phyloP scores from a whole-genome alignment of 2,888 invertebrate species.

The Erpobdella octoculata region DNA sequence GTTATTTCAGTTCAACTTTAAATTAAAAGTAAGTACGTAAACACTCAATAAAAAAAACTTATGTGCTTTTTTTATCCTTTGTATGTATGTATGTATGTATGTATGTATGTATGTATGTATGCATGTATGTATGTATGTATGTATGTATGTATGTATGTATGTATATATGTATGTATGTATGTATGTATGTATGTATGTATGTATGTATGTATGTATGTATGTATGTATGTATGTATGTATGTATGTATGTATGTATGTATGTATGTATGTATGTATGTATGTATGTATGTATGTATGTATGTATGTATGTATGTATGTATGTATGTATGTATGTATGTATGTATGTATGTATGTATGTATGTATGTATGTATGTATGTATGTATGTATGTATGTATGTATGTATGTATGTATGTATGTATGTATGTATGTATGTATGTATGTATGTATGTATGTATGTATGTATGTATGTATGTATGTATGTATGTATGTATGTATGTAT shows the following conservation, averaged over 20 bases:
- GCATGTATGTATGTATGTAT: conserved; percentile 19
- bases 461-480: conserved; percentile 5
- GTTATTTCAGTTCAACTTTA: too few species aligned
- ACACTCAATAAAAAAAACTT: too few species aligned
- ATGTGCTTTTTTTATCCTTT: too few species aligned
- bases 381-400: conserved; percentile 16
- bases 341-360: conserved; percentile 13
- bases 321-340: background rate
- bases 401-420: conserved; percentile 6
- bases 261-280: conserved; percentile 17
- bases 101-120: conserved; percentile 18
- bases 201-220: conserved; percentile 8
- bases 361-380: conserved; percentile 16
- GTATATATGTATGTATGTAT: conserved; percentile 10
- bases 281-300: conserved; percentile 19
- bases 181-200: too few species aligned
- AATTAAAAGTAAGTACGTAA: too few species aligned
- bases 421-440: conserved; percentile 18
- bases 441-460: conserved; percentile 10
- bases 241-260: conserved; percentile 17
- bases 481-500: background rate
- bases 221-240: conserved; percentile 15
- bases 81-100: too few species aligned
- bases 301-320: conserved; percentile 1
- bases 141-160: conserved; percentile 7